Evolutionary conservation across 2,113 vertebrate genomes (phyloP).

Genomic region (Stictonetta naevosa): DNA sequence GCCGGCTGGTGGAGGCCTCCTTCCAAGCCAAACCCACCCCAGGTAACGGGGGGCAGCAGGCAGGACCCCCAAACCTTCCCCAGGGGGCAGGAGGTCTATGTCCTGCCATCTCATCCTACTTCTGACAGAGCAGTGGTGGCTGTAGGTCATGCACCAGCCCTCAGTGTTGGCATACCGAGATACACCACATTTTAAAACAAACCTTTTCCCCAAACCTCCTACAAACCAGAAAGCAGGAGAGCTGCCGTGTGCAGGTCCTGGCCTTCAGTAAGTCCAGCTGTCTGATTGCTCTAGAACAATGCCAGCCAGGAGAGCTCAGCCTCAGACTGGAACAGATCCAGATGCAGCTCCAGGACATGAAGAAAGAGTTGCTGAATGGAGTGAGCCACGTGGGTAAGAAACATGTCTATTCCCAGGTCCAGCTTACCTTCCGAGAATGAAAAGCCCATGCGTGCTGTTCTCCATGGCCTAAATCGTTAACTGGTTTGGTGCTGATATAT

Average conservation of each 20-base stretch:
- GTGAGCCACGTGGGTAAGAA: slow-evolving; percentile 16
- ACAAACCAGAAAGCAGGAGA: not conserved
- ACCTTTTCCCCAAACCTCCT: not conserved
- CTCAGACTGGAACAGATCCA: slow-evolving; percentile 60
- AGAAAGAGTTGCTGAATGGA: not conserved
- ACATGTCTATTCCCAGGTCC: not conserved
- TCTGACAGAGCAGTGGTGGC: accelerated
- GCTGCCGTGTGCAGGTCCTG: not conserved
- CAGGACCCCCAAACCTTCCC: not conserved
- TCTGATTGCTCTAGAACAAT: slow-evolving; percentile 49
- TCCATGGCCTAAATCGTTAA: not conserved
- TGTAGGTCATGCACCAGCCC: not conserved
- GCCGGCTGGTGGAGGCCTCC: slow-evolving; percentile 84
- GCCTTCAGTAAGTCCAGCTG: not conserved
- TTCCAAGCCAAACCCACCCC: slow-evolving; percentile 70
- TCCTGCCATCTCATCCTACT: not conserved
- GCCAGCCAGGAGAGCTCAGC: not conserved
- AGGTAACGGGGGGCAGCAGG: slow-evolving; percentile 39
- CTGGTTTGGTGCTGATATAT: not conserved
- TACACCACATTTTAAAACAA: accelerated
- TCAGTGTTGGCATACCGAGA: not conserved
- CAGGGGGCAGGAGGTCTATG: accelerated
- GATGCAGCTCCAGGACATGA: slow-evolving; percentile 60
- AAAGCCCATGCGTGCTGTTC: not conserved
- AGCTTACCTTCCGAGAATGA: not conserved